Base-by-base conservation (phyloP, 2,888 invertebrate species). In the Glaucopsyche alexis region DNA sequence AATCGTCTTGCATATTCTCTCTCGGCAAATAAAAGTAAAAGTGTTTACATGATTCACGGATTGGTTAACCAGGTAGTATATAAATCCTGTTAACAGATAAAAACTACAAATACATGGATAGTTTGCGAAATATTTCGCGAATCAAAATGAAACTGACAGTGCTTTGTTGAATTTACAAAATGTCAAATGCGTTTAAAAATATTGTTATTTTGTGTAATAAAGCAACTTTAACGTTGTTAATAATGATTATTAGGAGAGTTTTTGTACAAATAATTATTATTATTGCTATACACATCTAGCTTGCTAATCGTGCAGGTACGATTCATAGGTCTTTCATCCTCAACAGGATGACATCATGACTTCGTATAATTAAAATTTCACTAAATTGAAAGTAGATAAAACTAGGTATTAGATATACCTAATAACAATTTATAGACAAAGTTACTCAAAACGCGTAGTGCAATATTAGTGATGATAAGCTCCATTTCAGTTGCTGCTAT, bases 1-100 rank as follows among this genome's bases (percentile, higher is more conserved):
- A 49, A 81, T 78, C 80, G 80, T 79, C 77, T 75, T 74, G 82
- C 87, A 88, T 87, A 87, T 87, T 82, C 87, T 84, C 84, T 85
- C 87, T 85, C 82, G 82, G 60, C 1, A 29, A 81, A 76, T 83
- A 77, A 79, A 80, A 86, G 83, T 83, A 81, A 82, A 80, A 81
- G 79, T 80, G 80, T 82, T 81, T 84, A 83, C 85, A 85, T 84
- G 80, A 74, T 78, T 78, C 76, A 74, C 76, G 77, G 80, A 78
- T 77, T 73, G 73, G 76, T 66, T 77, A 74, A 74, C 74, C 72
- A 76, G 76, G 74, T 77, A 74, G 71, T 74, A 71, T 67, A 70
- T 71, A 74, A 74, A 71, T 72, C 19, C 71, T 49, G 40, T 38
- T 72, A 67, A 49, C 7, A 64, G 14, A 60, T 42, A 69, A 65